Evolutionary conservation across 1,140 invertebrate species (phyloP).

Genomic region (Musca domestica): DNA sequence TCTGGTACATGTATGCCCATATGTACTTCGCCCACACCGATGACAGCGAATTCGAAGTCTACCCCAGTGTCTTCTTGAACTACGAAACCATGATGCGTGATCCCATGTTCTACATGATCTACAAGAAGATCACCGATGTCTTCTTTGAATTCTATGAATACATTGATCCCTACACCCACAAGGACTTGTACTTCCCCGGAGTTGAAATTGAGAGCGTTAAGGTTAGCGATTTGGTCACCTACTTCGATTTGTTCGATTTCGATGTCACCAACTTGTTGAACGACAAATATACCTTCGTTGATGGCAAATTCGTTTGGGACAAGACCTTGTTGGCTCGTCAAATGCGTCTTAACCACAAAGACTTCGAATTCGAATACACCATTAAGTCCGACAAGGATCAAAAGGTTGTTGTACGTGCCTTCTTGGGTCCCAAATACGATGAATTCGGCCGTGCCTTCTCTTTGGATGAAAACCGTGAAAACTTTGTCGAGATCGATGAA

Average conservation of each 20-base stretch:
- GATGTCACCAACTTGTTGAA: conserved; percentile 59
- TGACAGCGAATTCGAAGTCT: conserved; percentile 39
- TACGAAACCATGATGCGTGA: conserved; percentile 61
- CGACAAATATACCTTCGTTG: conserved; percentile 34
- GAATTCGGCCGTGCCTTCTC: conserved; percentile 56
- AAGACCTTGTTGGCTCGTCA: conserved; percentile 35
- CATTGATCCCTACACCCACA: conserved; percentile 60
- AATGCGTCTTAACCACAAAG: conserved; percentile 59
- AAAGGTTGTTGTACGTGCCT: conserved; percentile 40
- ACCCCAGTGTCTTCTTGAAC: conserved; percentile 55
- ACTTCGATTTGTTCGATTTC: conserved; percentile 60
- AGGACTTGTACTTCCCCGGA: conserved; percentile 61
- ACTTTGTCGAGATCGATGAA: conserved; percentile 58
- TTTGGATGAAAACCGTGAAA: conserved; percentile 56
- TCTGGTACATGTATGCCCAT: conserved; percentile 57
- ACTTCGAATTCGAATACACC: conserved; percentile 57
- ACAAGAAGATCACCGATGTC: conserved; percentile 59
- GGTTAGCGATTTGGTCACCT: conserved; percentile 62
- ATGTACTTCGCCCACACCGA: conserved; percentile 38
- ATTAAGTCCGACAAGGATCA: conserved; percentile 53
- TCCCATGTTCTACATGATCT: conserved; percentile 58
- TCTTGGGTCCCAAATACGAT: conserved; percentile 43
- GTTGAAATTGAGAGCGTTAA: conserved; percentile 60
- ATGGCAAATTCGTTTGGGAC: conserved; percentile 18
- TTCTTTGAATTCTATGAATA: conserved; percentile 58